These are phyloP conservation scores for Bimastos eiseni DNA, from an alignment of 2,888 invertebrate species.

Conservation along the genomic window DNA sequence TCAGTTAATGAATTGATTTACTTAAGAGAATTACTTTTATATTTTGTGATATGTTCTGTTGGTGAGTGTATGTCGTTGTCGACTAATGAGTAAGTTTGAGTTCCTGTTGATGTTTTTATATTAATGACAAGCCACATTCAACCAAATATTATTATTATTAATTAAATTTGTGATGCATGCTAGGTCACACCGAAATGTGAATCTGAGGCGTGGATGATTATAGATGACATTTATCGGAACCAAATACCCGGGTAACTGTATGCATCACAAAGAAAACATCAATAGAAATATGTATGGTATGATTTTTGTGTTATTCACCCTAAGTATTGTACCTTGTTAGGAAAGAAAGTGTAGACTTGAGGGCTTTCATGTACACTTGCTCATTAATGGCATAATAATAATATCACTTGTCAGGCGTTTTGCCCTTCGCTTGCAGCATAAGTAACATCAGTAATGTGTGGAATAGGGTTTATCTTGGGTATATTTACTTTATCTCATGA, in stretches of 20 bases:
- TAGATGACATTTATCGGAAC: no score
- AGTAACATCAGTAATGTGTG: background rate
- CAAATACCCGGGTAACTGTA: no score
- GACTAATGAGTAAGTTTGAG: background rate
- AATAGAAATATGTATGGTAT: no score
- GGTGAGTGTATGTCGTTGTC: background rate
- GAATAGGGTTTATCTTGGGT: background rate
- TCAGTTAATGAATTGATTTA: background rate
- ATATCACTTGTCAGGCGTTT: background rate
- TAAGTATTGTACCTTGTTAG: no score
- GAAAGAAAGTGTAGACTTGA: background rate
- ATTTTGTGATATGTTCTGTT: background rate
- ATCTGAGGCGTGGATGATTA: no score
- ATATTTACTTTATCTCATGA: background rate
- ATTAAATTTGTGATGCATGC: no score
- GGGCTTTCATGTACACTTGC: background rate
- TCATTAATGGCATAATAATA: background rate
- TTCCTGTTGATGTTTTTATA: background rate
- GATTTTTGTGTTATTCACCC: background rate
- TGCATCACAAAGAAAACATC: no score
- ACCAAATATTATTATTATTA: background rate
- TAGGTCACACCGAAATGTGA: no score
- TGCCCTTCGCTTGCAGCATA: background rate
- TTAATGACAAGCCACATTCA: background rate
- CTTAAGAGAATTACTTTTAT: background rate